Evolutionary conservation across 2,113 vertebrate species (phyloP), one percentile per base, ranked within the genome.

Genomic region (Barnardius zonarius): DNA sequence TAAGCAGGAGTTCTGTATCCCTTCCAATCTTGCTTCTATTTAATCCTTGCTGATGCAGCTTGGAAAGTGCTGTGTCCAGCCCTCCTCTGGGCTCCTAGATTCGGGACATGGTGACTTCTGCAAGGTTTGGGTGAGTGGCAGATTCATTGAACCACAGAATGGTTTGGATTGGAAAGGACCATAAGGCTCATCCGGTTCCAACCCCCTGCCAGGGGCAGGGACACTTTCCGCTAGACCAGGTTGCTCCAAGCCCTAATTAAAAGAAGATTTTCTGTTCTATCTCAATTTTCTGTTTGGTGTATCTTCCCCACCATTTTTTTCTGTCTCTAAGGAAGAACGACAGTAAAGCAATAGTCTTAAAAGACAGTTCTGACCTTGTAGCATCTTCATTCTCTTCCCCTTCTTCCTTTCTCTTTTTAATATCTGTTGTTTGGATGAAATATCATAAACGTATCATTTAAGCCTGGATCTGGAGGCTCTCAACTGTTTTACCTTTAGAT

Each of bases 21-120:
- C 30, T 92, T 96, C 49, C 80, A 94, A 35, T 94, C 73, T 94
- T 92, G 17, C n/a, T 90, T 7, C 4, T 83, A 62, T 87, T 92
- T 93, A 96, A 96, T 93, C 88, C 54, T 84, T 89, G 63, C 80
- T 95, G 96, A 92, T 73, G 74, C 76, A 82, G 48, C 62, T 92
- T 79, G 63, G 69, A 84, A 95, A 79, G 62, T 3, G 1, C 44
- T 1, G 1, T 63, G 57, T 90, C 52, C 43, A 49, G 20, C 13
- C 62, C 22, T 82, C 27, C 51, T 79, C 55, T 91, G 69, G 59
- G 52, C 62, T 90, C 14, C 15, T 0, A 0, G 3, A 79, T 88
- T 72, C 0, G 1, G 31, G 51, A 13, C 19, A 9, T 78, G 55
- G 59, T 81, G 55, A 61, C 27, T 93, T 52, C 55, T 78, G 17